A percentile compares a stretch with the other conserved stretches of the same genome.
Evolutionary conservation across 2,888 invertebrate species (phyloP).

Genomic region (Syritta pipiens): DNA sequence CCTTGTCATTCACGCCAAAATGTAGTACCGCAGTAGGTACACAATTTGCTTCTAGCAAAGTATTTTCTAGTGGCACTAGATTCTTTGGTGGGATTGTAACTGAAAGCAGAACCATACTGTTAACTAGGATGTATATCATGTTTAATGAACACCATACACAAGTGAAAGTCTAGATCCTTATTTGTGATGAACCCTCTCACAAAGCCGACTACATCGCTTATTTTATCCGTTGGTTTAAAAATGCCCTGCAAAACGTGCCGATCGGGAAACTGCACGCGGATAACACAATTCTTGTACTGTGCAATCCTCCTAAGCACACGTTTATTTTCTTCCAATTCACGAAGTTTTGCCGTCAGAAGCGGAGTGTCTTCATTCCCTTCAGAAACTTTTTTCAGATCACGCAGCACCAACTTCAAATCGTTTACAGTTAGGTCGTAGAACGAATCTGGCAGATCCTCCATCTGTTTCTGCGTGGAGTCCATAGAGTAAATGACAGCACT

Average conservation of each 20-base stretch:
- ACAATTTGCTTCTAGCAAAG: conserved; percentile 86
- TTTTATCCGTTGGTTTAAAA: conserved; percentile 88
- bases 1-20: conserved; percentile 82
- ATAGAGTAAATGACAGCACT: conserved; percentile 87
- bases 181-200: conserved; percentile 85
- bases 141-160: conserved; percentile 85
- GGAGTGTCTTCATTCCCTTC: conserved; percentile 86
- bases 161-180: conserved; percentile 85
- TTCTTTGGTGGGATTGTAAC: conserved; percentile 92
- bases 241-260: conserved; percentile 91
- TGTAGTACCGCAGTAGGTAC: conserved; percentile 89
- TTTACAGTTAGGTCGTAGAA: conserved; percentile 92
- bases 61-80: conserved; percentile 82
- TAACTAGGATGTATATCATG: not conserved
- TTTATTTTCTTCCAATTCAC: conserved; percentile 82
- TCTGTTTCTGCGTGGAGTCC: conserved; percentile 82
- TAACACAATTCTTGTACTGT: conserved; percentile 87
- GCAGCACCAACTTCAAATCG: conserved; percentile 88
- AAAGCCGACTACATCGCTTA: conserved; percentile 86
- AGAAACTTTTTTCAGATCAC: conserved; percentile 85
- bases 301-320: conserved; percentile 82
- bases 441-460: conserved; percentile 89
- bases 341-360: conserved; percentile 84
- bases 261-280: conserved; percentile 93
- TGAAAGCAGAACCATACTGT: conserved; percentile 75